These are phyloP conservation scores for Halcyon malimbica DNA, from an alignment of 2,113 vertebrate species.

Conservation along the genomic window DNA sequence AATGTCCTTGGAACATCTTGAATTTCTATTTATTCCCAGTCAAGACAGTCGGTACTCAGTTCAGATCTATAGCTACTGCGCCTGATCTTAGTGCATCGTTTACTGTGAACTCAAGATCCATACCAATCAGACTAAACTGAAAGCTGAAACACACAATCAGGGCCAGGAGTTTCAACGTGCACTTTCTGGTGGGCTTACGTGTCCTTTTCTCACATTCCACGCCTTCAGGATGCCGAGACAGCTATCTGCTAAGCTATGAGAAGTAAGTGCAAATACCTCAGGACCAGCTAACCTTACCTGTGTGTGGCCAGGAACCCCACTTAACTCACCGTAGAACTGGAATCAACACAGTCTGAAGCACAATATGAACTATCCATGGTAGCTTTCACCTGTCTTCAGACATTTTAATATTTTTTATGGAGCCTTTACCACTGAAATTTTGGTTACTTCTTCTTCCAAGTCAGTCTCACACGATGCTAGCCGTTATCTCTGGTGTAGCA, in stretches of 20 bases:
- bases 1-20: neutral
- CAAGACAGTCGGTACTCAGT: neutral
- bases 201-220: neutral
- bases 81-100: neutral
- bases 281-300: neutral
- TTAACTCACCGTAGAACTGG: neutral
- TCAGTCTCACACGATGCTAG: neutral
- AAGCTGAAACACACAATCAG: neutral
- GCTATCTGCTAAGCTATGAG: neutral
- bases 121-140: neutral
- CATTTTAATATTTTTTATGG: neutral
- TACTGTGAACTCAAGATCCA: neutral
- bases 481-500: neutral
- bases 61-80: neutral
- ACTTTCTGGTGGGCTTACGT: neutral
- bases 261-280: neutral
- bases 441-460: neutral
- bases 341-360: neutral
- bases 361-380: neutral
- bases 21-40: neutral
- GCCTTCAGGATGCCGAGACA: neutral
- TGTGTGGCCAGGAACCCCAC: neutral
- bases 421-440: neutral
- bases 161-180: neutral
- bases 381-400: neutral